phyloP scores from a whole-genome alignment of 1,140 invertebrate species.

The Neodiprion pinetum region DNA sequence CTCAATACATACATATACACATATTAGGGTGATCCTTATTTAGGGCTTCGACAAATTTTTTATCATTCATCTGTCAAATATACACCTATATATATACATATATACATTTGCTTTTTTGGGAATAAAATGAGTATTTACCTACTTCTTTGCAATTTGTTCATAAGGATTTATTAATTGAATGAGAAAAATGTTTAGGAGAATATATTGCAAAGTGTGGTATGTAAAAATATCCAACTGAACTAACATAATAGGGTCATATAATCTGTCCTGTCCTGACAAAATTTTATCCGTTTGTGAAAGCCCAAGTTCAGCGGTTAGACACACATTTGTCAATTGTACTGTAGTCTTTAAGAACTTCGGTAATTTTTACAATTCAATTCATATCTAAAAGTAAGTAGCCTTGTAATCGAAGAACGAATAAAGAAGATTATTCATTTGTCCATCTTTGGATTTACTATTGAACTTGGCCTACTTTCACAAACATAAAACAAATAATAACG shows the following conservation, averaged over 20 bases:
- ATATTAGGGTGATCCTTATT: no score
- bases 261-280: background rate
- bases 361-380: background rate
- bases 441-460: background rate
- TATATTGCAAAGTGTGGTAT: background rate
- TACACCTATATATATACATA: background rate
- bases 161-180: background rate
- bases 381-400: slow-evolving; percentile 5
- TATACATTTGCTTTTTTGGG: background rate
- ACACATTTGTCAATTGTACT: background rate
- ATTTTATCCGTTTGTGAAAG: background rate
- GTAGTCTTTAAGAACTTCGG: slow-evolving; percentile 2
- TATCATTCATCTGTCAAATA: background rate
- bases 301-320: background rate
- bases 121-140: background rate
- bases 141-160: background rate
- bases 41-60: no score
- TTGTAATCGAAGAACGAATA: background rate
- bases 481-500: background rate
- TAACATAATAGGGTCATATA: background rate
- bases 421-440: background rate
- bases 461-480: background rate
- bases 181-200: background rate
- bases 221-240: background rate
- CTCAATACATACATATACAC: background rate